phyloP scores from a whole-genome alignment of 1,140 invertebrate species.

The Drosophila sproati region DNA sequence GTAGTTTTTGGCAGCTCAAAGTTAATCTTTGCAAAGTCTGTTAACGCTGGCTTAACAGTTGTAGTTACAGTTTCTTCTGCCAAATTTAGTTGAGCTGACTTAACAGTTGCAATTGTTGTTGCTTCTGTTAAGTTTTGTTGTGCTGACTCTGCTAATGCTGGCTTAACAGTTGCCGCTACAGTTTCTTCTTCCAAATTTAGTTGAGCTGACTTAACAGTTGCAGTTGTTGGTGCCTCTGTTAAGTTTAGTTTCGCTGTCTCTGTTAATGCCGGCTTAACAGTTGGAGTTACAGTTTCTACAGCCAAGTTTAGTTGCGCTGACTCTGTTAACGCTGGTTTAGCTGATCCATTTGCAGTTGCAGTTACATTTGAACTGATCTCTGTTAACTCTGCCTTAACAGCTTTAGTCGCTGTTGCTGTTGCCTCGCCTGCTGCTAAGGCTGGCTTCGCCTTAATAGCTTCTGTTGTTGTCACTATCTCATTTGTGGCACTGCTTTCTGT shows the following conservation, averaged over 20 bases:
- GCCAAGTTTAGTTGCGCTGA: neutral
- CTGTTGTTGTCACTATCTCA: neutral
- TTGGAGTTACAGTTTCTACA: neutral
- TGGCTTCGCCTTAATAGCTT: neutral
- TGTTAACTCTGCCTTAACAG: neutral
- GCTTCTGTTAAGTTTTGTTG: neutral
- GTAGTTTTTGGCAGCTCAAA: neutral
- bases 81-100: neutral
- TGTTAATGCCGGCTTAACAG: slow-evolving; percentile 9
- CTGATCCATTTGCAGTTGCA: neutral
- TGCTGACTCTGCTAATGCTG: neutral
- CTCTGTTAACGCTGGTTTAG: neutral
- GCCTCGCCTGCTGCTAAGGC: slow-evolving; percentile 8
- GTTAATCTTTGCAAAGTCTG: neutral
- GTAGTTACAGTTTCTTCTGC: too few species aligned
- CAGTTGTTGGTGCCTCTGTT: neutral
- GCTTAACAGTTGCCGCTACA: neutral
- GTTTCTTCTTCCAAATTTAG: neutral
- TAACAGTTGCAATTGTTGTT: neutral
- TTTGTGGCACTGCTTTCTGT: slow-evolving; percentile 1
- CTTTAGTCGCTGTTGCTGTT: slow-evolving; percentile 10
- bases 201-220: neutral
- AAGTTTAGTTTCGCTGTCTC: neutral
- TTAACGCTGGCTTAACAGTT: slow-evolving; percentile 1
- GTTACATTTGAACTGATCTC: neutral